Conservation (phyloP, 1,140 invertebrate genomes). For the Drosophila truncata region DNA sequence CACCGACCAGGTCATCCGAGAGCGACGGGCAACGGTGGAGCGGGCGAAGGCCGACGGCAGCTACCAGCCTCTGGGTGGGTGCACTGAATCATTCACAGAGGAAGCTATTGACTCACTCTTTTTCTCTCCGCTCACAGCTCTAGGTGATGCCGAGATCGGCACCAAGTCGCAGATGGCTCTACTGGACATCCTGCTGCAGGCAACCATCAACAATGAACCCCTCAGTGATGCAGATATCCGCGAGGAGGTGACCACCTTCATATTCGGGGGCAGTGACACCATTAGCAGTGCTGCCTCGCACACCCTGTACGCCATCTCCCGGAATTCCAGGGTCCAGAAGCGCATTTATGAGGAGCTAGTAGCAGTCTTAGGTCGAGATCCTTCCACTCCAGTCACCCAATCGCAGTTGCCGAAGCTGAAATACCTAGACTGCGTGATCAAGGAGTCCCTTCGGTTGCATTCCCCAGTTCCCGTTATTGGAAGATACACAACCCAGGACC, state of each 20-base stretch:
- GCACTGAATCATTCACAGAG: conserved; percentile 9
- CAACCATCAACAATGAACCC: conserved; percentile 86
- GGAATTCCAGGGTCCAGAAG: conserved; percentile 85
- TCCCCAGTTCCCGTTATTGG: conserved; percentile 87
- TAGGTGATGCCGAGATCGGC: conserved; percentile 73
- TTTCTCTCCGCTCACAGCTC: conserved; percentile 38
- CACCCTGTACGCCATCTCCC: conserved; percentile 58
- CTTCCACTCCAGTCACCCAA: conserved; percentile 71
- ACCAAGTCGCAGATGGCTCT: conserved; percentile 89
- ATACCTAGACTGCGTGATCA: conserved; percentile 87
- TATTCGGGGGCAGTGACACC: conserved; percentile 88
- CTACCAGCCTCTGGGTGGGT: conserved; percentile 64
- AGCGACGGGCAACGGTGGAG: conserved; percentile 56
- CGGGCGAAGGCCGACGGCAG: conserved; percentile 57
- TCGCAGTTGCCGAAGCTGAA: conserved; percentile 86
- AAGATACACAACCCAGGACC: conserved; percentile 83
- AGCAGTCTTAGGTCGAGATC: conserved; percentile 86
- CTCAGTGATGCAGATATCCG: conserved; percentile 89
- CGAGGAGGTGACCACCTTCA: conserved; percentile 91
- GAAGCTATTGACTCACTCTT: neutral
- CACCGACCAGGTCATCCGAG: conserved; percentile 74
- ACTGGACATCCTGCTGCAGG: conserved; percentile 90
- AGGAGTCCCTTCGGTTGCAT: conserved; percentile 86
- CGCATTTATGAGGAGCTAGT: conserved; percentile 87
- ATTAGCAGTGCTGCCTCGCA: conserved; percentile 68